Conservation (phyloP, 1,140 invertebrate species). For the Eubasilissa regina region DNA sequence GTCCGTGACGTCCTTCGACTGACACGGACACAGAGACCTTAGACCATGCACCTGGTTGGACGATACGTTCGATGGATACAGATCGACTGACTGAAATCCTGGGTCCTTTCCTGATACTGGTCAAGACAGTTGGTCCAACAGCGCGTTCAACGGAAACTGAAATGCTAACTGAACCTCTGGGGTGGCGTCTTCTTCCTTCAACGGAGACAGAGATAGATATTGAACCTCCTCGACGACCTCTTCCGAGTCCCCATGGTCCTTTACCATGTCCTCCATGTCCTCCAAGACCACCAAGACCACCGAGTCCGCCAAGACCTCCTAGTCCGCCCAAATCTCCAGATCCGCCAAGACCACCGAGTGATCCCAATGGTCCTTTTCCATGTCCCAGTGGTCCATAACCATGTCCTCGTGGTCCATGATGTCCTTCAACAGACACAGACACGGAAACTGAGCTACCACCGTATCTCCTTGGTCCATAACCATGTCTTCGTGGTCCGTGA, state of each 20-base stretch:
- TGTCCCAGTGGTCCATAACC: not conserved
- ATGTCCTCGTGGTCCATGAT: too few relatives aligned
- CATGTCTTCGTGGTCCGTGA: not conserved
- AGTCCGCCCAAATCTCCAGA: not conserved
- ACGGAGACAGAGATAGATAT: not conserved
- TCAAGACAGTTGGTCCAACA: too few relatives aligned
- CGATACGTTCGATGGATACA: too few relatives aligned
- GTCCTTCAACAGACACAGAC: not conserved
- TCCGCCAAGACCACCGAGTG: not conserved
- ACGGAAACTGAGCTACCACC: too few relatives aligned
- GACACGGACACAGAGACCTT: too few relatives aligned
- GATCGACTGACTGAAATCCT: too few relatives aligned
- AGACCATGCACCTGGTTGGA: too few relatives aligned
- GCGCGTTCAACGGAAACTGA: too few relatives aligned
- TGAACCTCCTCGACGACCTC: not conserved
- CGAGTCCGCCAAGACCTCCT: not conserved
- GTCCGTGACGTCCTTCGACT: too few relatives aligned
- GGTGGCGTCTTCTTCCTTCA: not conserved
- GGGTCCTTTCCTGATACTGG: too few relatives aligned
- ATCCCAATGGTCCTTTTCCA: not conserved
- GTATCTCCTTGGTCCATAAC: too few relatives aligned
- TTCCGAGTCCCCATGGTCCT: not conserved
- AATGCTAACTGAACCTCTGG: too few relatives aligned
- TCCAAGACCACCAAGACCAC: not conserved
- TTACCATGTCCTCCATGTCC: constrained; percentile 2